Evolutionary conservation across 2,797 vertebrate genomes (phyloP).

Genomic region (Semotilus atromaculatus): DNA sequence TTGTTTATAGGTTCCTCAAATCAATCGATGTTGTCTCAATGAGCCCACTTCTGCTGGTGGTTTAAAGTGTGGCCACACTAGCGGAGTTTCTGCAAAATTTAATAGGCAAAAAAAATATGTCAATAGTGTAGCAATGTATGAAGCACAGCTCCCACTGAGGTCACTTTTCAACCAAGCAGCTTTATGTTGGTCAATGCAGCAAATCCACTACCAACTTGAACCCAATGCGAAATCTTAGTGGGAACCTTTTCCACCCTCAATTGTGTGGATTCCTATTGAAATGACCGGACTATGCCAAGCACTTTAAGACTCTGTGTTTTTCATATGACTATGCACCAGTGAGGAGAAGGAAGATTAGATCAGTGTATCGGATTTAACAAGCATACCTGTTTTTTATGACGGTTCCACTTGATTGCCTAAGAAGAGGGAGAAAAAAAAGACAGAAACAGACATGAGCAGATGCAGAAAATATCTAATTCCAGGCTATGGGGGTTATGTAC

Average conservation of each 20-base stretch:
- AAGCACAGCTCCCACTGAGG: background rate
- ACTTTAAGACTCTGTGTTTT: background rate
- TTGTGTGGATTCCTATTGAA: background rate
- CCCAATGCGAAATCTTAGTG: background rate
- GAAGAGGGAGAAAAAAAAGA: slow-evolving; percentile 46
- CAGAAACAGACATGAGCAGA: slow-evolving; percentile 46
- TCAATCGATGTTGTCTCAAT: background rate
- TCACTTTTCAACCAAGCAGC: background rate
- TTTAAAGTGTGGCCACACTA: background rate
- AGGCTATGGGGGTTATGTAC: background rate
- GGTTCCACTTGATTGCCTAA: slow-evolving; percentile 84
- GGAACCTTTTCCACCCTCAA: background rate
- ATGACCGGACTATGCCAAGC: background rate
- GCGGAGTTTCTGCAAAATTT: background rate
- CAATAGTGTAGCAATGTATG: background rate
- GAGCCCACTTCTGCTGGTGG: background rate
- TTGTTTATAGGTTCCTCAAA: background rate
- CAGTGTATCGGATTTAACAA: slow-evolving; percentile 6
- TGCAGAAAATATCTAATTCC: background rate
- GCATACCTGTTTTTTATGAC: slow-evolving; percentile 85
- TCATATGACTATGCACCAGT: slow-evolving; percentile 9
- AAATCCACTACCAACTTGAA: background rate
- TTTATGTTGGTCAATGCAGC: background rate
- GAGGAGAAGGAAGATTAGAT: slow-evolving; percentile 19
- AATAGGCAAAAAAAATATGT: background rate